Base-by-base conservation (phyloP, 2,113 vertebrate species). In the Ptychochromis oligacanthus region DNA sequence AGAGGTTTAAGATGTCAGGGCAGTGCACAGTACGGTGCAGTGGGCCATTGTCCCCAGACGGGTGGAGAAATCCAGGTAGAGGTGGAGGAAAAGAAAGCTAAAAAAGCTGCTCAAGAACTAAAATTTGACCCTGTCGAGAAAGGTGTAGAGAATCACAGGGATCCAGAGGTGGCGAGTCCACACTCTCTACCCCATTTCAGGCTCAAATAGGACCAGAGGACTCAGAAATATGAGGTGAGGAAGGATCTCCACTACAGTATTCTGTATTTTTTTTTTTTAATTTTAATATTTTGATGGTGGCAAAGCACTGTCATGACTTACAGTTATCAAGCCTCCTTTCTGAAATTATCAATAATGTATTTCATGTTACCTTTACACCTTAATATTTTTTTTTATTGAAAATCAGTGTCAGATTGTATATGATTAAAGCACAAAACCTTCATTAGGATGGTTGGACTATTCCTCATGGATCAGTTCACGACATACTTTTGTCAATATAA, bases 1-100 rank as follows among this genome's bases (percentile, higher is more conserved):
- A 93, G 88, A 88, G 93, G 95, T 95, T 92, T 95, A 94, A 91
- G 81, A 92, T 95, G 75, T 95, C 94, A 94, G 87, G 85, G 82
- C 78, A 77, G 80, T 78, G 55, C 49, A 49, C 24, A 46, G 57
- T 54, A 60, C 28, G 77, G 43, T 43, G 75, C 34, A 60, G 56
- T 55, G 70, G 75, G 13, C 79, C 80, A 81, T 94, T 93, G 88
- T 94, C 77, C 24, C 12, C 0, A 20, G 20, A 80, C 22, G 83
- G 89, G 84, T 75, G 87, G 76, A 83, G 78, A 82, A 84, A 62
- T 22, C 26, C 26, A 81, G 70, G 64, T 46, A 26, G 4, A 26
- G 64, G 15, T 67, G 40, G 72, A 76, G 57, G 49, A 85, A 62
- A 61, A 62, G 24, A 61, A 70, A 58, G 55, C 2, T 6, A 38